A percentile compares a stretch with the other conserved stretches of the same genome.
These are phyloP conservation scores for Sabatieria punctata DNA, from an alignment of 2,888 invertebrate species.

Conservation along the genomic window DNA sequence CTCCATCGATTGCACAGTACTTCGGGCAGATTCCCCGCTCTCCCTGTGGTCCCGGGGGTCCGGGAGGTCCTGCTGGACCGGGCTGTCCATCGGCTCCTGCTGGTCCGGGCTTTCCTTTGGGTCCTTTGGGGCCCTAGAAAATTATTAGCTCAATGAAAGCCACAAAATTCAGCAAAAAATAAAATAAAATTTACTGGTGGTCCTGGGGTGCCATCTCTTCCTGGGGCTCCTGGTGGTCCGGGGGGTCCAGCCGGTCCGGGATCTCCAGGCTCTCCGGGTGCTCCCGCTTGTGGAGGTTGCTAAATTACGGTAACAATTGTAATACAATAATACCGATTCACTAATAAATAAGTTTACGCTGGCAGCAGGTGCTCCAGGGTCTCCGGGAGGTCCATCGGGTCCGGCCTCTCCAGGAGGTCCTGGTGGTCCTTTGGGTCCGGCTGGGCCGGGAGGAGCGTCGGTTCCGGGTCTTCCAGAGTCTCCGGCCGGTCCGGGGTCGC, in stretches of 20 bases:
- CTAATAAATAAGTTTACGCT: too few species aligned
- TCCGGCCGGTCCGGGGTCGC: conserved; percentile 21
- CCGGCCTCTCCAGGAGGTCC: conserved; percentile 21
- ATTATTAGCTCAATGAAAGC: background rate
- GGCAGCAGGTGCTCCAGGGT: conserved; percentile 19
- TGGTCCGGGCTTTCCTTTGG: background rate
- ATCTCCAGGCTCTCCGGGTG: conserved; percentile 6
- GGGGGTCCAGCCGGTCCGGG: conserved; percentile 18
- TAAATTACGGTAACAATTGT: too few species aligned
- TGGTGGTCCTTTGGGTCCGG: conserved; percentile 6
- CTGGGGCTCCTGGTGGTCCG: conserved; percentile 15
- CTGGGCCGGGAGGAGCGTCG: conserved; percentile 17
- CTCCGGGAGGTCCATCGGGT: conserved; percentile 12
- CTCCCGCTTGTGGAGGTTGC: background rate
- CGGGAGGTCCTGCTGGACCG: background rate
- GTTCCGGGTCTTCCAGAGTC: conserved; percentile 18
- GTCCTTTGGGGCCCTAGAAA: too few species aligned
- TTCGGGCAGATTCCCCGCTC: conserved; percentile 6
- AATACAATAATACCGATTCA: too few species aligned
- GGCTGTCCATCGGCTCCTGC: background rate
- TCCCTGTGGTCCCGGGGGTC: background rate
- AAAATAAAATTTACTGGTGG: background rate
- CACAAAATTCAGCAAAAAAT: conserved; percentile 14
- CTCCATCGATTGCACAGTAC: conserved; percentile 4
- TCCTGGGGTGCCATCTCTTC: conserved; percentile 6